phyloP scores from a whole-genome alignment of 2,797 vertebrate genomes.

The Novumbra hubbsi region DNA sequence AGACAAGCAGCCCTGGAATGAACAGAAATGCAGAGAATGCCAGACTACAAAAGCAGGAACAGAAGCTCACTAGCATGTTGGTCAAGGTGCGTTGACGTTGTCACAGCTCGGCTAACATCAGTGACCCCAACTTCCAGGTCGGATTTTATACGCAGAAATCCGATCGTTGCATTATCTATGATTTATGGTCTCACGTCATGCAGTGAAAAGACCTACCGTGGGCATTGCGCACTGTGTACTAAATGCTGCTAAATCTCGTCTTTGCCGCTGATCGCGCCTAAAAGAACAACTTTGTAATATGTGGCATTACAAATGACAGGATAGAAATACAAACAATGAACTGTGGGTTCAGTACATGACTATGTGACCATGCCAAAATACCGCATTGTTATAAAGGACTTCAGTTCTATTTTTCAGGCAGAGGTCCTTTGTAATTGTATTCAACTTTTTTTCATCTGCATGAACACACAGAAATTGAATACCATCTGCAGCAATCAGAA shows the following conservation, averaged over 20 bases:
- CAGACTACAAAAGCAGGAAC: conserved; percentile 57
- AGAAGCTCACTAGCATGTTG: conserved; percentile 18
- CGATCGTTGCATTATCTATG: background rate
- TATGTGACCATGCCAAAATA: conserved; percentile 40
- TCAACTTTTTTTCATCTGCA: conserved; percentile 37
- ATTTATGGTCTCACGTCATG: background rate
- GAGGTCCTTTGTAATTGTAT: conserved; percentile 46
- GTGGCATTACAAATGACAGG: conserved; percentile 38
- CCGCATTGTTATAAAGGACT: conserved; percentile 37
- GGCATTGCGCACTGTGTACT: background rate
- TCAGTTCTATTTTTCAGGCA: conserved; percentile 53
- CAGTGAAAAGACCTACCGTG: background rate
- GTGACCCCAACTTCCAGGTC: background rate
- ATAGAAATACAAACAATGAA: conserved; percentile 55
- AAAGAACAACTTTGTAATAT: background rate
- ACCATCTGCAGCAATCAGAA: conserved; percentile 52
- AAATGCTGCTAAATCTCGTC: conserved; percentile 20
- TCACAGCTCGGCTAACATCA: background rate
- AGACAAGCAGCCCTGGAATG: conserved; percentile 34
- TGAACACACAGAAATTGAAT: conserved; percentile 42
- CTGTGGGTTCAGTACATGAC: conserved; percentile 46
- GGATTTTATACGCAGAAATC: background rate
- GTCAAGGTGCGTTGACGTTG: conserved; percentile 15
- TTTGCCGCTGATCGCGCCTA: background rate
- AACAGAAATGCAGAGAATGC: conserved; percentile 42